Conservation (phyloP, 2,797 vertebrate genomes). For the Apogon hyalosoma region DNA sequence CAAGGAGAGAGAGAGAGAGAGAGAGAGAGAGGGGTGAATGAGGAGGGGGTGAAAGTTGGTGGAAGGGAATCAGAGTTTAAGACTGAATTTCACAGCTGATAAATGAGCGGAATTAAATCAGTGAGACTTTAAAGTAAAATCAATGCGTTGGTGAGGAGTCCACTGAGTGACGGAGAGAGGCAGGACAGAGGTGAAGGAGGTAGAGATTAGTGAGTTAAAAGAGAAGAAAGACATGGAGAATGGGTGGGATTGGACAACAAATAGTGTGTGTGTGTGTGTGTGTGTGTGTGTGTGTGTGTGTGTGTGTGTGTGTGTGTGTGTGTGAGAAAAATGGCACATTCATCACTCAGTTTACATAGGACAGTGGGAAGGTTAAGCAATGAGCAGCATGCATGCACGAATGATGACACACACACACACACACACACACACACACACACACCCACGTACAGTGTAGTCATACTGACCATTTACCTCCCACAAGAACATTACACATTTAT, state of each 20-base stretch:
- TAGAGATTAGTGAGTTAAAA: slow-evolving; percentile 47
- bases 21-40: neutral
- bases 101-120: slow-evolving; percentile 63
- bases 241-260: slow-evolving; percentile 12
- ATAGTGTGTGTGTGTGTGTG: slow-evolving; percentile 23
- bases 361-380: slow-evolving; percentile 61
- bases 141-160: slow-evolving; percentile 28
- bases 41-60: neutral
- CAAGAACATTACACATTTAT: slow-evolving; percentile 35
- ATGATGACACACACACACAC: slow-evolving; percentile 10
- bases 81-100: slow-evolving; percentile 69
- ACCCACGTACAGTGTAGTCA: slow-evolving; percentile 1
- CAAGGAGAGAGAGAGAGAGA: neutral
- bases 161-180: slow-evolving; percentile 41
- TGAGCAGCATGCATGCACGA: slow-evolving; percentile 37
- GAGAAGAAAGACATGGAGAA: slow-evolving; percentile 31
- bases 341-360: slow-evolving; percentile 55
- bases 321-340: slow-evolving; percentile 31
- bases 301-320: slow-evolving; percentile 25
- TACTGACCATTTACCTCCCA: slow-evolving; percentile 8
- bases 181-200: slow-evolving; percentile 44
- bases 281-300: slow-evolving; percentile 26
- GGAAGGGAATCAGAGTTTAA: slow-evolving; percentile 28
- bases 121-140: slow-evolving; percentile 59
- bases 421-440: neutral